A percentile compares a stretch with the other conserved stretches of the same genome.
These are phyloP conservation scores for Gambelia wislizenii DNA, from an alignment of 2,797 vertebrate species.

Conservation along the genomic window DNA sequence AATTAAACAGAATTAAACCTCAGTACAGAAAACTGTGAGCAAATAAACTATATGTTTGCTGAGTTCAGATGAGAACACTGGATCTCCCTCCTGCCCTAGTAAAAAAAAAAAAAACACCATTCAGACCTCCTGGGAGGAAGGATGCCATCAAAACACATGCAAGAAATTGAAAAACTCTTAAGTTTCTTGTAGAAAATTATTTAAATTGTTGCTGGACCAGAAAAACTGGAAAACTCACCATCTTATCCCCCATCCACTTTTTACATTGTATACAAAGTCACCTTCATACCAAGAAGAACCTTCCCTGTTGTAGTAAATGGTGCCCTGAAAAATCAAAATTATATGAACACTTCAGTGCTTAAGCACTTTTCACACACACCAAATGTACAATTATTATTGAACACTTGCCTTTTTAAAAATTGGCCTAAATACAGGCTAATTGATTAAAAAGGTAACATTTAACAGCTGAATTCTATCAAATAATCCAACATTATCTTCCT, in stretches of 20 bases:
- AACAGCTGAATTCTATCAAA: not conserved
- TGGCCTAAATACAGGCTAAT: not conserved
- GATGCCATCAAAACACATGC: not conserved
- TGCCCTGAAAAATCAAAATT: slow-evolving; percentile 83
- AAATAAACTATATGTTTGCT: too few species aligned
- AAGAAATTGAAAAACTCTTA: not conserved
- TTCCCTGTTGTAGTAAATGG: slow-evolving; percentile 84
- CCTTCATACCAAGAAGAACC: slow-evolving; percentile 91
- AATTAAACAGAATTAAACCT: too few species aligned
- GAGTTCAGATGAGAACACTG: too few species aligned
- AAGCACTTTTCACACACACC: not conserved
- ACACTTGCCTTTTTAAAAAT: not conserved
- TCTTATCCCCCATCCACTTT: slow-evolving; percentile 88
- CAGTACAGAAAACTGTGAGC: too few species aligned
- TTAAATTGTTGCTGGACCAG: slow-evolving; percentile 1
- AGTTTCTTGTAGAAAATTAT: not conserved
- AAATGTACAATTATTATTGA: not conserved
- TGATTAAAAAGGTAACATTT: not conserved
- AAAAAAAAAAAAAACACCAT: not conserved
- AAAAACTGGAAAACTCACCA: slow-evolving; percentile 77
- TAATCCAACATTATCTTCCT: rapidly evolving
- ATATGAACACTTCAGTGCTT: not conserved
- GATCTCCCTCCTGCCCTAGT: too few species aligned
- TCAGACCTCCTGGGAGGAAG: not conserved
- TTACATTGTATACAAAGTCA: slow-evolving; percentile 87